phyloP scores from a whole-genome alignment of 1,140 invertebrate species.

The Cataglyphis hispanica region DNA sequence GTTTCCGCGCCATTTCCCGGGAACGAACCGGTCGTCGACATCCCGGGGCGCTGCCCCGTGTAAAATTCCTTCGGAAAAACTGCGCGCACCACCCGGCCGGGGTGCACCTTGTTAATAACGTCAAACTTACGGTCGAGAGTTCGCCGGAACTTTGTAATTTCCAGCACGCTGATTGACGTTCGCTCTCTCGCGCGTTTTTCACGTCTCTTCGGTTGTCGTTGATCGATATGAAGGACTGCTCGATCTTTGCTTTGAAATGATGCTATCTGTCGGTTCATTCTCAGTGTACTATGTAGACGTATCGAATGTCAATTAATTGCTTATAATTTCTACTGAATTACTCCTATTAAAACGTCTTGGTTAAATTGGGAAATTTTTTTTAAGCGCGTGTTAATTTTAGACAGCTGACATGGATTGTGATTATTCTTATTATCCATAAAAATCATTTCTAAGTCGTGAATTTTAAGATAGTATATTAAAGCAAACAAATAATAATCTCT shows the following conservation, averaged over 20 bases:
- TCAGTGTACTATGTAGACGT: background rate
- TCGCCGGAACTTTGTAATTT: constrained; percentile 65
- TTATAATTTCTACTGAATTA: constrained; percentile 20
- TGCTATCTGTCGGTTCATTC: background rate
- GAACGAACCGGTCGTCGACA: constrained; percentile 10
- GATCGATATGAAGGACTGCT: background rate
- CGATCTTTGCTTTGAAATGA: background rate
- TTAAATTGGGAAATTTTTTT: background rate
- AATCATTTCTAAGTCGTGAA: background rate
- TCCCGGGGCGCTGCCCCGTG: constrained; percentile 23
- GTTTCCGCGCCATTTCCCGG: constrained; percentile 69
- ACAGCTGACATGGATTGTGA: constrained; percentile 2
- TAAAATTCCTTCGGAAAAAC: constrained; percentile 73
- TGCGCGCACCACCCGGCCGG: constrained; percentile 19
- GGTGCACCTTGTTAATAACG: constrained; percentile 67
- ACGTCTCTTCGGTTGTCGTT: background rate
- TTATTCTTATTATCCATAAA: background rate
- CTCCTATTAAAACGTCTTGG: background rate
- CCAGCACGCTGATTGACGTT: constrained; percentile 27
- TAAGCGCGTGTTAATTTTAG: constrained; percentile 15
- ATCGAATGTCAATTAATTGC: constrained; percentile 31
- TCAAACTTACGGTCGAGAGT: constrained; percentile 65
- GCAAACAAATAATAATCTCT: background rate
- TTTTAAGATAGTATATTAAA: background rate
- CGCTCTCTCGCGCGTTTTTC: constrained; percentile 23